Conservation (phyloP, 2,797 vertebrate species). For the Passerculus sandwichensis region DNA sequence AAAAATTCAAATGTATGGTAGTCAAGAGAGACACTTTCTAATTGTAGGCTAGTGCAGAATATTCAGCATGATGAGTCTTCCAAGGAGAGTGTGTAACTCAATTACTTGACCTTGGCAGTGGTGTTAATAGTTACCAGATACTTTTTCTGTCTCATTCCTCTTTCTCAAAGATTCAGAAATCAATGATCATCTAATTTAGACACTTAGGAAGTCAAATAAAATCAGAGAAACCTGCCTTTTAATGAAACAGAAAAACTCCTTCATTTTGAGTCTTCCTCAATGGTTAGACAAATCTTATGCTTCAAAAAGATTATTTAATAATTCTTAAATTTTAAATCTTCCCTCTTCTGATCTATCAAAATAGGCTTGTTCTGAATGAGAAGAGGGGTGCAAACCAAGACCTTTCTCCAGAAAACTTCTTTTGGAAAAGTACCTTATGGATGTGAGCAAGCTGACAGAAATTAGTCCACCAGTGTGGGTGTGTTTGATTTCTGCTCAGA, state of each 20-base stretch:
- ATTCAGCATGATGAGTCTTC: neutral
- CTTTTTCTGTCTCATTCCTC: neutral
- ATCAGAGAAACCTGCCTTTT: neutral
- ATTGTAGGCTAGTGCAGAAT: neutral
- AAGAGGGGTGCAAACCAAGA: neutral
- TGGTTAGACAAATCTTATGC: neutral
- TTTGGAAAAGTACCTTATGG: neutral
- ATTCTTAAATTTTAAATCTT: neutral
- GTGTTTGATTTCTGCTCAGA: neutral
- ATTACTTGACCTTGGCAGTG: neutral
- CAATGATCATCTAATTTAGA: neutral
- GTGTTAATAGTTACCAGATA: neutral
- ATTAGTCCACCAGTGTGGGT: neutral
- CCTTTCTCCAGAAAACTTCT: neutral
- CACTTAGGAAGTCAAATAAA: neutral
- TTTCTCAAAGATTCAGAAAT: slow-evolving; percentile 5
- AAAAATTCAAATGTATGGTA: neutral
- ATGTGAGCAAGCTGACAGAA: neutral
- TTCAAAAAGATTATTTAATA: neutral
- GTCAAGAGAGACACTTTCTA: neutral
- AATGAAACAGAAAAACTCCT: neutral
- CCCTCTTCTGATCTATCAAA: neutral
- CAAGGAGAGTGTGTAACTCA: neutral
- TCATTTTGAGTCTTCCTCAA: neutral
- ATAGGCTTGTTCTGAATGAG: neutral